phyloP scores from a whole-genome alignment of 2,888 invertebrate species.

The Erebia palarica region DNA sequence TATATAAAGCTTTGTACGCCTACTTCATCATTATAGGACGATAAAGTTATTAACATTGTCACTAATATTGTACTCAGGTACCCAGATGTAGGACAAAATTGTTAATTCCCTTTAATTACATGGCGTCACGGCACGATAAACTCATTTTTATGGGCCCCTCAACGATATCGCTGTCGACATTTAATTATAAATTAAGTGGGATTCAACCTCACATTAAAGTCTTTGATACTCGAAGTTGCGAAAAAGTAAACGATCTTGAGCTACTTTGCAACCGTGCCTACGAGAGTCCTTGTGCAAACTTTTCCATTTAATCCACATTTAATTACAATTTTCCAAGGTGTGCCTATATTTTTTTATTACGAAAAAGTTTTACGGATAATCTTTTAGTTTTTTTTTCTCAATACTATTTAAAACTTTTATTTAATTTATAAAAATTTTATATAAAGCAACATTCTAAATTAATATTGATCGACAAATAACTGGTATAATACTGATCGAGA shows the following conservation, averaged over 20 bases:
- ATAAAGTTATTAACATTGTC: slow-evolving; percentile 64
- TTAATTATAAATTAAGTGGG: slow-evolving; percentile 69
- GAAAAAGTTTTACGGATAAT: slow-evolving; percentile 1
- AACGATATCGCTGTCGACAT: slow-evolving; percentile 68
- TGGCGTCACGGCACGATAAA: slow-evolving; percentile 65
- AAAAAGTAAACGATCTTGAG: slow-evolving; percentile 42
- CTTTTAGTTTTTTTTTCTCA: slow-evolving; percentile 10
- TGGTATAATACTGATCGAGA: too few species aligned
- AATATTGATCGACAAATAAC: too few species aligned
- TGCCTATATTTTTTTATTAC: slow-evolving; percentile 30
- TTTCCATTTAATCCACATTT: slow-evolving; percentile 39
- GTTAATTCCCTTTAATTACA: slow-evolving; percentile 75
- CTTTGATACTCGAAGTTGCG: slow-evolving; percentile 43
- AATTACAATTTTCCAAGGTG: slow-evolving; percentile 38
- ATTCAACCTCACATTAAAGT: slow-evolving; percentile 47
- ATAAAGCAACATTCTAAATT: too few species aligned
- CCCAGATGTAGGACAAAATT: slow-evolving; percentile 70
- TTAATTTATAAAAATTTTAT: too few species aligned
- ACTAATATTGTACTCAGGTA: slow-evolving; percentile 48
- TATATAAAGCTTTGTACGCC: slow-evolving; percentile 24
- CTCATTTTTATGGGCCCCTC: slow-evolving; percentile 67
- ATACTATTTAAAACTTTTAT: background rate
- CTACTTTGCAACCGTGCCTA: slow-evolving; percentile 40
- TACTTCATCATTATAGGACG: slow-evolving; percentile 58
- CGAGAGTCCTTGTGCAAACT: slow-evolving; percentile 36